Evolutionary conservation across 2,797 vertebrate species (phyloP).

Genomic region (Danio tinwini): DNA sequence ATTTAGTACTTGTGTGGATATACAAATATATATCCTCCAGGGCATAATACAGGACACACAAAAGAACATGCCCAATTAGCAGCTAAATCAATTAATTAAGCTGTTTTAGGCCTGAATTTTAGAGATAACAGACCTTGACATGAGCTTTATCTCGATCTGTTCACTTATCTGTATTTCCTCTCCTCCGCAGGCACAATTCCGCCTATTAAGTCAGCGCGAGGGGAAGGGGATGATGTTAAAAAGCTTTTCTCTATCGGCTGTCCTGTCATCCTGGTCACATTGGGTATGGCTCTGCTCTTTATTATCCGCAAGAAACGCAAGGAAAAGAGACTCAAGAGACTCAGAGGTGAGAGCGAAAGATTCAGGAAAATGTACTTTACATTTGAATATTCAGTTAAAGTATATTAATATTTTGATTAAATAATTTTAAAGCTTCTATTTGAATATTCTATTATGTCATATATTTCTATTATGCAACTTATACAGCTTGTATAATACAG

Average conservation of each 20-base stretch:
- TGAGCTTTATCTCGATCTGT: background rate
- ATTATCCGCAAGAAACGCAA: conserved; percentile 97
- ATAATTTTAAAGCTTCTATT: too few species aligned
- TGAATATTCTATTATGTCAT: background rate
- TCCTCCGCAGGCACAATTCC: conserved; percentile 89
- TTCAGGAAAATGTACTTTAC: background rate
- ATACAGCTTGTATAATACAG: too few species aligned
- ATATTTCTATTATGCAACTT: background rate
- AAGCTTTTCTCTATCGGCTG: conserved; percentile 97
- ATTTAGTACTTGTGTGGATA: conserved; percentile 8
- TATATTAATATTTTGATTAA: too few species aligned
- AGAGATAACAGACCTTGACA: conserved; percentile 16
- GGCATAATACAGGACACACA: background rate
- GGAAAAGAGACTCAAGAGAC: conserved; percentile 94
- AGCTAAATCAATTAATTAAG: conserved; percentile 20
- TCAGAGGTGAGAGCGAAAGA: conserved; percentile 82
- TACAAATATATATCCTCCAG: background rate
- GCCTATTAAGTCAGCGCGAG: conserved; percentile 94
- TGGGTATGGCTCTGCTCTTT: conserved; percentile 92
- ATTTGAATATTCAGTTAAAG: too few species aligned
- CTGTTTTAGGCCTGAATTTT: conserved; percentile 21
- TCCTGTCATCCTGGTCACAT: conserved; percentile 92
- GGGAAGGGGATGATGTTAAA: conserved; percentile 94
- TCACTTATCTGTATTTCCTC: background rate
- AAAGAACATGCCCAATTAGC: conserved; percentile 20